These are phyloP conservation scores for Eilema caniola DNA, from an alignment of 2,888 invertebrate genomes.

Conservation along the genomic window DNA sequence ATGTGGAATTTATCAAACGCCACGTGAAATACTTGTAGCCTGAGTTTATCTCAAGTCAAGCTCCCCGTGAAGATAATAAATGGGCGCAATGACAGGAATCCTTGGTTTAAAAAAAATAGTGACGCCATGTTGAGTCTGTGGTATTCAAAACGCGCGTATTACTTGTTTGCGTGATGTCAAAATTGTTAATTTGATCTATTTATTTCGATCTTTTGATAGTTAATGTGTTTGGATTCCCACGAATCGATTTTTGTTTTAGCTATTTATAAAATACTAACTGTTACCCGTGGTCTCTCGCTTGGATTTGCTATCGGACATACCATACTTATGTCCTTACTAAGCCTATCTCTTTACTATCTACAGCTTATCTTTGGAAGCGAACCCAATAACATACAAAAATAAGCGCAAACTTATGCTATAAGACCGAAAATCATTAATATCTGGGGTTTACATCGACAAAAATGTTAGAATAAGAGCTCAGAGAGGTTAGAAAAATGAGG, in stretches of 20 bases:
- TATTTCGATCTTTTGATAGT: slow-evolving; percentile 45
- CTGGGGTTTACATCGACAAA: no score
- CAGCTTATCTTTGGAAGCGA: no score
- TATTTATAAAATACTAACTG: slow-evolving; percentile 28
- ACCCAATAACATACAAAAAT: no score
- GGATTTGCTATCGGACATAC: no score
- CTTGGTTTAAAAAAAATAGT: slow-evolving; percentile 67
- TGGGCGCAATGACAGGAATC: slow-evolving; percentile 76
- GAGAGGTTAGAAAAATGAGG: background rate
- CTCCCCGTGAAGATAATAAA: slow-evolving; percentile 78
- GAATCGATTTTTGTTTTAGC: slow-evolving; percentile 37
- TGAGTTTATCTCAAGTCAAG: slow-evolving; percentile 69
- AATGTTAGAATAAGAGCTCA: no score
- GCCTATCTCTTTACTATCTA: no score
- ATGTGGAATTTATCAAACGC: slow-evolving; percentile 55
- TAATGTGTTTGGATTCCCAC: slow-evolving; percentile 45
- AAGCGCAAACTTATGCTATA: no score
- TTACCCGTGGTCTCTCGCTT: no score
- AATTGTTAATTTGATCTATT: slow-evolving; percentile 59
- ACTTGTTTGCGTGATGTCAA: slow-evolving; percentile 53
- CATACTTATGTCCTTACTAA: no score
- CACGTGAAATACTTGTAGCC: slow-evolving; percentile 59
- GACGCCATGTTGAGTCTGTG: slow-evolving; percentile 72
- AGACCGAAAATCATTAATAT: no score
- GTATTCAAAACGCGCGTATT: slow-evolving; percentile 72